These are phyloP conservation scores for Monopterus albus DNA, from an alignment of 2,113 vertebrate species.

Conservation along the genomic window DNA sequence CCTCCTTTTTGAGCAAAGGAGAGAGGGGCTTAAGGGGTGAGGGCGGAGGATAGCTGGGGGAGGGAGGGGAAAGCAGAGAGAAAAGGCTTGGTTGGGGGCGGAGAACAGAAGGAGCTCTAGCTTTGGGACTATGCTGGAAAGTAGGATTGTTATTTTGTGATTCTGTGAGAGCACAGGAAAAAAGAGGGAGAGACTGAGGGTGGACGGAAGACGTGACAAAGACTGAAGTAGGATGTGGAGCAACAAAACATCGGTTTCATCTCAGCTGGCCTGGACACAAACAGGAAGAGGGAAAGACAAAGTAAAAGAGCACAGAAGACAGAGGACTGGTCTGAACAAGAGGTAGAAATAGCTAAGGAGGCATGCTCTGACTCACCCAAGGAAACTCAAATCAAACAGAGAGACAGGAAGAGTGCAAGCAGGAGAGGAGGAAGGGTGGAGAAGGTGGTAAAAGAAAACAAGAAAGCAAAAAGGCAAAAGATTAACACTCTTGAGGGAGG, in stretches of 20 bases:
- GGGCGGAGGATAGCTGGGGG: constrained; percentile 48
- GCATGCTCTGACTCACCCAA: background rate
- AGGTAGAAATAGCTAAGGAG: constrained; percentile 3
- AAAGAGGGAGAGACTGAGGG: background rate
- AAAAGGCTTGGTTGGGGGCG: constrained; percentile 46
- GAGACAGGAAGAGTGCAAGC: constrained; percentile 25
- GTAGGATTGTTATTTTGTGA: constrained; percentile 28
- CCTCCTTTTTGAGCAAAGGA: constrained; percentile 49
- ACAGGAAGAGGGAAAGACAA: background rate
- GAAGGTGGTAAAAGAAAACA: background rate
- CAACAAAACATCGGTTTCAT: background rate
- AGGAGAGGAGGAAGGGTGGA: background rate
- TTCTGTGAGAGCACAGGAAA: constrained; percentile 11
- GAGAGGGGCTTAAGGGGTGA: constrained; percentile 48
- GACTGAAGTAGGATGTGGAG: constrained; percentile 10
- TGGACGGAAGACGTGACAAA: background rate
- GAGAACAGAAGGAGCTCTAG: constrained; percentile 51
- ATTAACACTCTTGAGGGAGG: constrained; percentile 2
- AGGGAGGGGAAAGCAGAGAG: constrained; percentile 41
- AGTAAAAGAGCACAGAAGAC: background rate
- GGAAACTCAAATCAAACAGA: constrained; percentile 1
- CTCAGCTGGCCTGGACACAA: background rate
- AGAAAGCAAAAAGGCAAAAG: constrained; percentile 20
- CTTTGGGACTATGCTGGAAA: constrained; percentile 29
- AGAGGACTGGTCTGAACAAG: constrained; percentile 30